These are phyloP conservation scores for Zophobas atratus DNA, from an alignment of 1,140 invertebrate genomes.

Conservation along the genomic window DNA sequence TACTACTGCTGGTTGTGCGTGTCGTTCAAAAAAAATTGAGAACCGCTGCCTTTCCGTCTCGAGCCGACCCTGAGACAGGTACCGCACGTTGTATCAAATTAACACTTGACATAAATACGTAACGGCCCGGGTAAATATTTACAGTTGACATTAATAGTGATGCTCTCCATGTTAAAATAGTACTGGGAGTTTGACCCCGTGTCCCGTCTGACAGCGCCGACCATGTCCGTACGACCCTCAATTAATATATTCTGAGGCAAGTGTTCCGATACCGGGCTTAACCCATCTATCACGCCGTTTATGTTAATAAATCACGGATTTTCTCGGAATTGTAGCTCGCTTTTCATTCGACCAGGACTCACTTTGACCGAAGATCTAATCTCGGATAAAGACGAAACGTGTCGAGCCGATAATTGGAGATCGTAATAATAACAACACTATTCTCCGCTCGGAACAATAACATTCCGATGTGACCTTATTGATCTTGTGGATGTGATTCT, in stretches of 20 bases:
- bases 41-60: not conserved
- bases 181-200: slow-evolving; percentile 40
- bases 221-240: slow-evolving; percentile 30
- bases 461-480: slow-evolving; percentile 22
- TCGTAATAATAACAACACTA: slow-evolving; percentile 38
- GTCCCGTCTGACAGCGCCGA: slow-evolving; percentile 30
- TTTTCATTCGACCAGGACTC: slow-evolving; percentile 25
- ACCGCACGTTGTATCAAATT: slow-evolving; percentile 26
- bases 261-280: slow-evolving; percentile 39
- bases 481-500: slow-evolving; percentile 9
- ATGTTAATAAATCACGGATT: slow-evolving; percentile 42
- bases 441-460: slow-evolving; percentile 24
- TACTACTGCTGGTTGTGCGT: too few relatives aligned
- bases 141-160: slow-evolving; percentile 40
- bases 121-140: slow-evolving; percentile 31
- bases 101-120: slow-evolving; percentile 36
- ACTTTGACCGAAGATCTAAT: slow-evolving; percentile 33
- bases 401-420: slow-evolving; percentile 40
- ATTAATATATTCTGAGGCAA: slow-evolving; percentile 39
- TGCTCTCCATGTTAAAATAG: slow-evolving; percentile 23
- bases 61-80: slow-evolving; percentile 22
- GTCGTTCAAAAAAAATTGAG: too few relatives aligned
- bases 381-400: slow-evolving; percentile 31
- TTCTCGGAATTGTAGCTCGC: slow-evolving; percentile 22
- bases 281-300: slow-evolving; percentile 36